Base-by-base conservation (phyloP, 2,888 invertebrate species). In the Gasteruption jaculator region DNA sequence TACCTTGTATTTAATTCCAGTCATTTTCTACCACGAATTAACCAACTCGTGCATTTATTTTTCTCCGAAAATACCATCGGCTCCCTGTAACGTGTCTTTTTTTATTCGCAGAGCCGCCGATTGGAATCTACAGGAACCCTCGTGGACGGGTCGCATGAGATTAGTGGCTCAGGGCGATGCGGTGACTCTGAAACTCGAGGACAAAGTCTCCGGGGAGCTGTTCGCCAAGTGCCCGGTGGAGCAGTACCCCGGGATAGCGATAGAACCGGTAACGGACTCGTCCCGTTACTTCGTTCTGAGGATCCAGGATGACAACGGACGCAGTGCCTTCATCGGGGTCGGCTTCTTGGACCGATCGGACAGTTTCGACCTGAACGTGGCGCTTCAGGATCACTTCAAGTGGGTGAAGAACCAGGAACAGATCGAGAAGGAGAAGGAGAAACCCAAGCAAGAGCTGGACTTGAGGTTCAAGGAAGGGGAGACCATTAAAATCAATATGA, bases 401-500 rank as follows among this genome's bases (percentile, higher is more conserved):
- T 91, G 86, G 86, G 73, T 91, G 31, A 88, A 87, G 68, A 88
- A 85, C 70, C 83, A 82, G 50, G 84, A 86, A 65, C 83, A 86
- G 71, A 82, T 86, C 49, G 85, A 82, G 60, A 86, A 88, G 61
- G 89, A 91, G 67, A 84, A 85, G 60, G 80, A 81, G 60, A 82
- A 80, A 41, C 84, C 86, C 7, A 82, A 81, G 45, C 84, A 81
- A 56, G 86, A 91, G 58, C 75, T 99, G 27, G 96, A 99, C 76
- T 79, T 99, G 39, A 89, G 95, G 34, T 97, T 99, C 70, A 99
- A 99, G 68, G 97, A 97, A 65, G 99, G 99, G 14, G 94, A 99
- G 76, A 99, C 97, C 1, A 99, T 99, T 53, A 97, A 94, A 76
- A 95, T 99, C 46, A 99, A 96, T 68, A 92, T 99, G 88, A 91